Conservation (phyloP, 2,113 vertebrate genomes). For the Vireo altiloquus region DNA sequence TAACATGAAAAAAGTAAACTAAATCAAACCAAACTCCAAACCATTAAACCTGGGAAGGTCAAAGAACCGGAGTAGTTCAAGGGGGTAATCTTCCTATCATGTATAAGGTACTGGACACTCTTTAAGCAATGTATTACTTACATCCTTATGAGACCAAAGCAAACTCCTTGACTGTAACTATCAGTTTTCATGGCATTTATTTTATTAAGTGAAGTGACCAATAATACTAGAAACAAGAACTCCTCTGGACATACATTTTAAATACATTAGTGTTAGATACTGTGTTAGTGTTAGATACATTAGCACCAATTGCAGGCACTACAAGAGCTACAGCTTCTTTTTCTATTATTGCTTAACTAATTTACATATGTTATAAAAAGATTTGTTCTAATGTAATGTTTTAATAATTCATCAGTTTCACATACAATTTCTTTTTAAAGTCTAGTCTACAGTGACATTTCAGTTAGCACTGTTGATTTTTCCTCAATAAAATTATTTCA, state of each 20-base stretch:
- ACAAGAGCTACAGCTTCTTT: background rate
- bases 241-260: background rate
- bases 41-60: background rate
- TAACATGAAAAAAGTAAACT: background rate
- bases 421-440: background rate
- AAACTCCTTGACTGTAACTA: background rate
- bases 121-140: background rate
- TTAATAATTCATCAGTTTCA: background rate
- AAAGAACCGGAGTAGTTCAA: background rate
- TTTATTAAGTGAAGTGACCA: background rate
- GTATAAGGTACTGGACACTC: background rate
- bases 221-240: background rate
- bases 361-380: background rate
- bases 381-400: background rate
- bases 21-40: background rate
- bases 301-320: fast-evolving
- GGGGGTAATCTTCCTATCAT: background rate
- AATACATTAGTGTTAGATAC: background rate
- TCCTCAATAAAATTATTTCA: background rate
- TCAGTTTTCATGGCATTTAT: background rate
- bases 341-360: background rate
- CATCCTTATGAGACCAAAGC: background rate
- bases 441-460: background rate
- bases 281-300: background rate
- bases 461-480: background rate